These are phyloP conservation scores for Horisme vitalbata DNA, from an alignment of 2,888 invertebrate genomes.

Conservation along the genomic window DNA sequence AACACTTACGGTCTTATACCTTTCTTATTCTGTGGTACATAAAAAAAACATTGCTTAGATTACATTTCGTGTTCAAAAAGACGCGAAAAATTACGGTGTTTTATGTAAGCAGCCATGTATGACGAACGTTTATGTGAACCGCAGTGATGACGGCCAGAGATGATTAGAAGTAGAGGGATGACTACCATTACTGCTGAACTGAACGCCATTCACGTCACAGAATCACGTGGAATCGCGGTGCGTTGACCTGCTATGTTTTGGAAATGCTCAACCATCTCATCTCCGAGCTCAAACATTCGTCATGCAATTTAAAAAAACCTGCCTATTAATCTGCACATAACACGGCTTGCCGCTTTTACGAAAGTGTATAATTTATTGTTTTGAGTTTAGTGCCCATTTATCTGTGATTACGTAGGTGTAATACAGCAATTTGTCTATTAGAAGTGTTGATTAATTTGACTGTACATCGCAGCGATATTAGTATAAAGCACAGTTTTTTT, in stretches of 20 bases:
- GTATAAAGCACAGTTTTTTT: not conserved
- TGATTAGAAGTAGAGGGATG: slow-evolving; percentile 55
- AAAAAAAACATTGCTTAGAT: slow-evolving; percentile 20
- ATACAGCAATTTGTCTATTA: slow-evolving; percentile 46
- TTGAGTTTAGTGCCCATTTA: slow-evolving; percentile 48
- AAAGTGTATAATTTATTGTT: slow-evolving; percentile 49
- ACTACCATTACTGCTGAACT: slow-evolving; percentile 48
- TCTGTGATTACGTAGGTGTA: slow-evolving; percentile 44
- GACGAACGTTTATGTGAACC: slow-evolving; percentile 35
- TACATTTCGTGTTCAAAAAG: slow-evolving; percentile 38
- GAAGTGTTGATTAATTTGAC: slow-evolving; percentile 39
- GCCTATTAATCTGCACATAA: slow-evolving; percentile 51
- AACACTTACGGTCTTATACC: too few species aligned
- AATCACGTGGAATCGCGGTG: slow-evolving; percentile 69
- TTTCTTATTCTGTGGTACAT: too few species aligned
- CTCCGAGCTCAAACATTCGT: slow-evolving; percentile 45
- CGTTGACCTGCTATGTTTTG: slow-evolving; percentile 78
- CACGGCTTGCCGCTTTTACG: slow-evolving; percentile 35
- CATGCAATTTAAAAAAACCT: slow-evolving; percentile 49
- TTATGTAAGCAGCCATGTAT: slow-evolving; percentile 45
- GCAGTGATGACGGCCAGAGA: slow-evolving; percentile 46
- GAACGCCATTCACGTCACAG: slow-evolving; percentile 57
- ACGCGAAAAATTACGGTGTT: slow-evolving; percentile 23
- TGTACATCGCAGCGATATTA: slow-evolving; percentile 8
- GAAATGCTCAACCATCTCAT: slow-evolving; percentile 59